These are phyloP conservation scores for Mythimna pallens DNA, from an alignment of 2,888 invertebrate species.

Conservation along the genomic window DNA sequence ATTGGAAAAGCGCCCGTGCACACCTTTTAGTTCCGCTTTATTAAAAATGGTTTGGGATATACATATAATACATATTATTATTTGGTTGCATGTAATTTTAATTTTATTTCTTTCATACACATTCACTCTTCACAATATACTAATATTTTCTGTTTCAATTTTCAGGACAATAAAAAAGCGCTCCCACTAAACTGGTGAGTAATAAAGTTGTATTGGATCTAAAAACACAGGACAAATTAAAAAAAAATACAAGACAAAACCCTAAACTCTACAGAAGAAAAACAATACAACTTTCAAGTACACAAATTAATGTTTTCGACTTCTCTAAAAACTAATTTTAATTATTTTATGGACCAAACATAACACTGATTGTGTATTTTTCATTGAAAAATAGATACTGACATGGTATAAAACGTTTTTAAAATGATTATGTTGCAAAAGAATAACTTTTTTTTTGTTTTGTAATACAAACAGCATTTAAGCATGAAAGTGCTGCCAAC, in stretches of 20 bases:
- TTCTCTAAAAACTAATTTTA: conserved; percentile 64
- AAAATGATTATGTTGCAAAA: conserved; percentile 60
- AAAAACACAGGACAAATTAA: conserved; percentile 62
- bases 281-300: conserved; percentile 63
- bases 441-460: conserved; percentile 51
- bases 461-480: conserved; percentile 58
- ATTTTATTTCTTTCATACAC: conserved; percentile 5
- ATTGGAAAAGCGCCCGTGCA: conserved; percentile 63
- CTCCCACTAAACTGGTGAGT: conserved; percentile 72
- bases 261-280: conserved; percentile 64
- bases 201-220: conserved; percentile 68
- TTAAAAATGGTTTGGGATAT: conserved; percentile 35
- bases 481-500: conserved; percentile 56
- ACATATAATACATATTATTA: neutral
- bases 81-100: conserved; percentile 56
- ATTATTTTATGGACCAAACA: conserved; percentile 73
- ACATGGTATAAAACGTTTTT: conserved; percentile 41
- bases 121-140: neutral
- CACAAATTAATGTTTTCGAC: conserved; percentile 52
- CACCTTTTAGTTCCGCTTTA: conserved; percentile 61
- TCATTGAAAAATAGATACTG: conserved; percentile 37
- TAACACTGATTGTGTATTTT: conserved; percentile 48
- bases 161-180: conserved; percentile 66
- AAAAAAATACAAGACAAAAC: conserved; percentile 44
- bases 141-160: conserved; percentile 19